These are phyloP conservation scores for Xerus inauris DNA, from an alignment of 2,113 vertebrate species.

Conservation along the genomic window DNA sequence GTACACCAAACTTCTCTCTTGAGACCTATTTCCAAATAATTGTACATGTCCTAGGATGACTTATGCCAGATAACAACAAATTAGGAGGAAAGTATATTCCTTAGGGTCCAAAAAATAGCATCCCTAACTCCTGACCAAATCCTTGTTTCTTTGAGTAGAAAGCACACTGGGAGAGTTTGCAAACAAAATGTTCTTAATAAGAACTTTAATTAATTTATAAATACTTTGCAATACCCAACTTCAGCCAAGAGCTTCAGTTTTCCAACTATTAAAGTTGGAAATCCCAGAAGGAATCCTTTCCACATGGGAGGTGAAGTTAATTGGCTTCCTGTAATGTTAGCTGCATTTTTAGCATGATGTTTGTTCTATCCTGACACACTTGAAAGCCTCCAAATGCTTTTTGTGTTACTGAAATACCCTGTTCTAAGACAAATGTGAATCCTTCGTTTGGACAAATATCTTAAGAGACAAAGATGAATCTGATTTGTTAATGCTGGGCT, in stretches of 20 bases:
- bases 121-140: not conserved
- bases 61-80: not conserved
- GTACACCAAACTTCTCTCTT: not conserved
- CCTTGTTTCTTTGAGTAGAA: conserved; percentile 9
- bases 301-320: not conserved
- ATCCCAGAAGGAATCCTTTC: not conserved
- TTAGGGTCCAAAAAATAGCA: not conserved
- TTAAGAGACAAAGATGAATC: not conserved
- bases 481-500: conserved; percentile 6
- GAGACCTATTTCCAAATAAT: not conserved
- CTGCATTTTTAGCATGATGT: not conserved
- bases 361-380: not conserved
- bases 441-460: conserved; percentile 18
- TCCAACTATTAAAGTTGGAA: not conserved
- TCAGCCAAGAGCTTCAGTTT: not conserved
- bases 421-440: not conserved
- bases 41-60: not conserved
- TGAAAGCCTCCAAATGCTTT: not conserved
- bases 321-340: not conserved
- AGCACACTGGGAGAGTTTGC: not conserved
- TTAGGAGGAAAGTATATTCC: not conserved
- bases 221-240: not conserved
- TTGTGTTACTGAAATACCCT: not conserved
- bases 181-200: not conserved
- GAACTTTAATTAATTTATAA: conserved; percentile 4